Evolutionary conservation across 2,797 vertebrate genomes (phyloP).

Genomic region (Alca torda): DNA sequence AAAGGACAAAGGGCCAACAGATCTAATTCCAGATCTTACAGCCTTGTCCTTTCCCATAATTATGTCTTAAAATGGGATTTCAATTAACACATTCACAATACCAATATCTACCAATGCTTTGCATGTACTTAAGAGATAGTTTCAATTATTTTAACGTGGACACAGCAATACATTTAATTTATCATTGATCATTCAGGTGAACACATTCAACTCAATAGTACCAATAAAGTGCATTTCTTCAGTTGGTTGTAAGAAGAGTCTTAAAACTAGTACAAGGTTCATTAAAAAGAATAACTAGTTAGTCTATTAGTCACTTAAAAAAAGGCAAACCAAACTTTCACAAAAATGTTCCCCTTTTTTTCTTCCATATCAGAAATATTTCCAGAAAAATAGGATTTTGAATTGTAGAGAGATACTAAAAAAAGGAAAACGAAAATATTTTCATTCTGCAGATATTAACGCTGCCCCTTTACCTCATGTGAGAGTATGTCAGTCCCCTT

Average conservation of each 20-base stretch:
- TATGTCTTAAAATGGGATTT: constrained; percentile 16
- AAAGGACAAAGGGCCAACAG: constrained; percentile 19
- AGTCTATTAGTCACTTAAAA: background rate
- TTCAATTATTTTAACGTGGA: background rate
- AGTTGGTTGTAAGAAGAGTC: background rate
- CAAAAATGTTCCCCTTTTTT: background rate
- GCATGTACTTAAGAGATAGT: background rate
- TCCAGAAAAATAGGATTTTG: background rate
- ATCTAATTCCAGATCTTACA: constrained; percentile 17
- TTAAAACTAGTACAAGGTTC: background rate
- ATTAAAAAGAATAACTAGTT: background rate
- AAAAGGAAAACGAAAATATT: background rate
- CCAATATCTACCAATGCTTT: background rate
- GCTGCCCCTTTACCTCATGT: background rate
- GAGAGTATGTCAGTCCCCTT: background rate
- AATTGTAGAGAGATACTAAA: background rate
- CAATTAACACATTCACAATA: background rate
- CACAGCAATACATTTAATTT: background rate
- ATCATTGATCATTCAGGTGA: background rate
- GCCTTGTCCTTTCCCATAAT: background rate
- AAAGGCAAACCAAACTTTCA: background rate
- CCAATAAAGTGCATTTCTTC: background rate
- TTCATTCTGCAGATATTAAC: background rate
- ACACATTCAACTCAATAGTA: background rate
- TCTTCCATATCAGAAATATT: background rate